A percentile compares a stretch with the other conserved stretches of the same genome.
Evolutionary conservation across 2,888 invertebrate species (phyloP).

Genomic region (Drosophila birchii): DNA sequence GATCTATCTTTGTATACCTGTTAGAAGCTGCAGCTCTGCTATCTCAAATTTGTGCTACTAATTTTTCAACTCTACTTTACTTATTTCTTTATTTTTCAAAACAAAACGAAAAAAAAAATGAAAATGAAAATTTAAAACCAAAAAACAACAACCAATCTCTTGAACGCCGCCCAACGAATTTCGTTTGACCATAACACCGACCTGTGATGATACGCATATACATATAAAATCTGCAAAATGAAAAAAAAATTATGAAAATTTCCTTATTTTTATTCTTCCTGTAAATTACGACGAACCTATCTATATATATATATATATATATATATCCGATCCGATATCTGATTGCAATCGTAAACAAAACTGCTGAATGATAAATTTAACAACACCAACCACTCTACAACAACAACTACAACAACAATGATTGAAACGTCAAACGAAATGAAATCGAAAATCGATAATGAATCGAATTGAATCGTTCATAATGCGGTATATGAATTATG

Average conservation of each 20-base stretch:
- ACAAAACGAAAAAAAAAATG: conserved; percentile 32
- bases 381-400: conserved; percentile 47
- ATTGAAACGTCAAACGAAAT: conserved; percentile 47
- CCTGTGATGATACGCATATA: conserved; percentile 33
- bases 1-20: conserved; percentile 51
- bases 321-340: conserved; percentile 29
- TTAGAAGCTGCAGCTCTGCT: conserved; percentile 33
- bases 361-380: conserved; percentile 49
- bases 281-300: conserved; percentile 32
- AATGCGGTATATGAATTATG: conserved; percentile 57
- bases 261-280: conserved; percentile 35
- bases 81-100: conserved; percentile 64
- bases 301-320: too few relatives aligned
- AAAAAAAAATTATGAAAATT: conserved; percentile 46
- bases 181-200: conserved; percentile 40
- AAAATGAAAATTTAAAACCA: conserved; percentile 15
- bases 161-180: conserved; percentile 41
- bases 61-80: conserved; percentile 71
- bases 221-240: conserved; percentile 20
- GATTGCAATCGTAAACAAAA: conserved; percentile 46
- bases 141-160: conserved; percentile 37
- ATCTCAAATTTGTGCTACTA: conserved; percentile 59
- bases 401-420: conserved; percentile 37
- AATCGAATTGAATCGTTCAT: conserved; percentile 39
- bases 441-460: conserved; percentile 7